Evolutionary conservation across 2,797 vertebrate genomes (phyloP).

Genomic region (Cirrhinus molitorella): DNA sequence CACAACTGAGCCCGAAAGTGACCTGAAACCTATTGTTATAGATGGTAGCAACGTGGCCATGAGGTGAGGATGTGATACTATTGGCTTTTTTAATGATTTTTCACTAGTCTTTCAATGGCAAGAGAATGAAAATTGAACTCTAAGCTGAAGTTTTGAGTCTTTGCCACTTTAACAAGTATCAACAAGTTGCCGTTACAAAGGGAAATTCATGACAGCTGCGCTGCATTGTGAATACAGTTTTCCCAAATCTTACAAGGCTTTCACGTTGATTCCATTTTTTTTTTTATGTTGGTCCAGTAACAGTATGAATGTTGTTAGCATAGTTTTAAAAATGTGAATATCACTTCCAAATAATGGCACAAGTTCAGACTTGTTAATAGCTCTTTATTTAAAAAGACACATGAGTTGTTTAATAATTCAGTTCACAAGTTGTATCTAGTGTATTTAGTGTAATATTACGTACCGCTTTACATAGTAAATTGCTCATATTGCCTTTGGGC

Average conservation of each 20-base stretch:
- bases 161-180: background rate
- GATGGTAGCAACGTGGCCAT: constrained; percentile 98
- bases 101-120: background rate
- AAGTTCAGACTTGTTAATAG: background rate
- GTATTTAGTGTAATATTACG: background rate
- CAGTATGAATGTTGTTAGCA: background rate
- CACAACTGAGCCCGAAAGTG: constrained; percentile 68
- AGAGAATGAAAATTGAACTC: background rate
- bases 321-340: background rate
- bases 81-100: background rate
- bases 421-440: background rate
- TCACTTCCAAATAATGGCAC: background rate
- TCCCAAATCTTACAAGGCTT: background rate
- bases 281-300: background rate
- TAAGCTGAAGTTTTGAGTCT: background rate
- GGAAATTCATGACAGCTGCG: background rate
- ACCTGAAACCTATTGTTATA: constrained; percentile 90
- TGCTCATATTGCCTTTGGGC: constrained; percentile 6
- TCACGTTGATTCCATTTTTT: background rate
- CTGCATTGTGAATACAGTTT: background rate
- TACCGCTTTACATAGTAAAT: background rate
- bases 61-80: constrained; percentile 79
- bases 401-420: background rate
- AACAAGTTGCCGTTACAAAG: background rate
- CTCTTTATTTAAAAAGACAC: background rate